Evolutionary conservation across 1,140 invertebrate genomes (phyloP).

Genomic region (Drosophila truncata): DNA sequence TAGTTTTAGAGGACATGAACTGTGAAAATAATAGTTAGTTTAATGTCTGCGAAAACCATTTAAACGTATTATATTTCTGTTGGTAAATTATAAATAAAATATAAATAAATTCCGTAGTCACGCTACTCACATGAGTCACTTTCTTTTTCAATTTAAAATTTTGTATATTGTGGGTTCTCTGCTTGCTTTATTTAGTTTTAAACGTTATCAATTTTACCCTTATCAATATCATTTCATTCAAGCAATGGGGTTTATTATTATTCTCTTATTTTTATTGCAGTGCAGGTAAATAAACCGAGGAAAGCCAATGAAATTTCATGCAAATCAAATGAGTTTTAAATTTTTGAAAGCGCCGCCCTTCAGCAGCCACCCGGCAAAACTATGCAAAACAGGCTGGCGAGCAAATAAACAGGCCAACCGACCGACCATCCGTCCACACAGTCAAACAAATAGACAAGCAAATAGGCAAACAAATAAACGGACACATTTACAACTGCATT

Average conservation of each 20-base stretch:
- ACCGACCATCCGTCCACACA: constrained; percentile 3
- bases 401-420: constrained; percentile 49
- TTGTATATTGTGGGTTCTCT: no score
- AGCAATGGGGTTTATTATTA: neutral
- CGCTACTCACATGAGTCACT: neutral
- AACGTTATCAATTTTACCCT: neutral
- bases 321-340: constrained; percentile 82
- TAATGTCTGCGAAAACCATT: no score
- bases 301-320: constrained; percentile 73
- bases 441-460: constrained; percentile 56
- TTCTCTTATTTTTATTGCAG: neutral
- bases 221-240: neutral
- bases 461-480: constrained; percentile 75
- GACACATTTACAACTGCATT: constrained; percentile 81
- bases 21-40: neutral
- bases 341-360: constrained; percentile 56
- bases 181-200: no score
- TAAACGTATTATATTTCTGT: neutral
- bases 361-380: constrained; percentile 29
- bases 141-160: no score
- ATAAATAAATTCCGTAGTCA: no score
- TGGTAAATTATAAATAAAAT: neutral
- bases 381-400: constrained; percentile 53
- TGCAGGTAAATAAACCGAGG: constrained; percentile 41
- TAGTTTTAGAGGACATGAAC: constrained; percentile 30